Percentiles rank a stretch among this genome's conserved stretches.
Evolutionary conservation across 2,888 invertebrate genomes (phyloP).

Genomic region (Gasteruption jaculator): DNA sequence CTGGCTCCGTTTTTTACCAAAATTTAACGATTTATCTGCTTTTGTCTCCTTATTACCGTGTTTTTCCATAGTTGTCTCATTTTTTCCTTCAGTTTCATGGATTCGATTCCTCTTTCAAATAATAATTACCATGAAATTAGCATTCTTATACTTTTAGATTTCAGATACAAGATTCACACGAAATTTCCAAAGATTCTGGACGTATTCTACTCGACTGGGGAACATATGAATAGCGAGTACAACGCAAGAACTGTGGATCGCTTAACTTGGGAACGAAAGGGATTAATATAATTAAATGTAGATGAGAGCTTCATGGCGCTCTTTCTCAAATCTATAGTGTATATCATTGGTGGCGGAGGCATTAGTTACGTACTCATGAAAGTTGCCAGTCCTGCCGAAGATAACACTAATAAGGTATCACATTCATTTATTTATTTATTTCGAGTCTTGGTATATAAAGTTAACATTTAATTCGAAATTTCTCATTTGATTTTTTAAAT

Average conservation of each 20-base stretch:
- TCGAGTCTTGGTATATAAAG: neutral
- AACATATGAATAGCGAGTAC: slow-evolving; percentile 53
- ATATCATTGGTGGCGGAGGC: slow-evolving; percentile 60
- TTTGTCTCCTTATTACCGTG: no score
- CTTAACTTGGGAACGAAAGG: slow-evolving; percentile 60
- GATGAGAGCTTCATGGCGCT: slow-evolving; percentile 53
- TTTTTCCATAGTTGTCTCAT: slow-evolving; percentile 1
- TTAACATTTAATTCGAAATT: no score
- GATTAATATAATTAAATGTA: slow-evolving; percentile 54
- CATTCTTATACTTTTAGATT: slow-evolving; percentile 57
- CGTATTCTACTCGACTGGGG: slow-evolving; percentile 67
- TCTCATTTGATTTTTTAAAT: slow-evolving; percentile 6
- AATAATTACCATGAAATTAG: neutral
- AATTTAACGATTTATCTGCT: neutral
- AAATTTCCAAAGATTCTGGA: slow-evolving; percentile 65
- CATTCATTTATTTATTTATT: neutral
- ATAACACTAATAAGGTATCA: neutral
- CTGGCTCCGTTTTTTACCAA: no score
- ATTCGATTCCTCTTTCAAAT: neutral
- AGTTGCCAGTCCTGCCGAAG: slow-evolving; percentile 53
- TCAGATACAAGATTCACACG: slow-evolving; percentile 64
- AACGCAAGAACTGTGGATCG: slow-evolving; percentile 52
- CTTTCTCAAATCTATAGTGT: slow-evolving; percentile 50
- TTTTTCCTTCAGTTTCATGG: slow-evolving; percentile 25
- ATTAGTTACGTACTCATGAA: slow-evolving; percentile 61